A percentile compares a stretch with the other conserved stretches of the same genome.
Evolutionary conservation across 2,797 vertebrate species (phyloP).

Genomic region (Picus viridis): DNA sequence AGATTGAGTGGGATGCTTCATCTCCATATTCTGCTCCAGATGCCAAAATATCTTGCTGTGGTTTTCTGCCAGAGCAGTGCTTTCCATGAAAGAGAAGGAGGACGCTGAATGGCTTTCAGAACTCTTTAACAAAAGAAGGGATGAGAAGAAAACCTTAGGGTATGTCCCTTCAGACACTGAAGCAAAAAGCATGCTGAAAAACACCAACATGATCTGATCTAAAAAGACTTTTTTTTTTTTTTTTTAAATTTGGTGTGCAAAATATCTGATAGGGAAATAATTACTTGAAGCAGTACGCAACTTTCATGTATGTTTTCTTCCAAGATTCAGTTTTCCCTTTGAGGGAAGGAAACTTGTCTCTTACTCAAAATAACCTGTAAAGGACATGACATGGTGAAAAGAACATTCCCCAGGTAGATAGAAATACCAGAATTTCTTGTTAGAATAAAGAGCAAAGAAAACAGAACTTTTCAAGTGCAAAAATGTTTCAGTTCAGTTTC

Average conservation of each 20-base stretch:
- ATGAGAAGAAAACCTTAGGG: not conserved
- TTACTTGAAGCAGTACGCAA: not conserved
- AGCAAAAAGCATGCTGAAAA: not conserved
- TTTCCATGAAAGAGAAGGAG: not conserved
- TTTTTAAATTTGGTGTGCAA: not conserved
- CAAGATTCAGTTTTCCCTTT: not conserved
- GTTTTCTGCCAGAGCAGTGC: not conserved
- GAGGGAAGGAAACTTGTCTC: not conserved
- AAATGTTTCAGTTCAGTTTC: not conserved
- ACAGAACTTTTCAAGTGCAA: not conserved
- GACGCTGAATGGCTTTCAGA: not conserved
- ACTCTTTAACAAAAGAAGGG: not conserved
- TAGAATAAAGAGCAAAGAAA: not conserved
- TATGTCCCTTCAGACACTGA: not conserved
- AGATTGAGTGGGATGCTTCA: not conserved
- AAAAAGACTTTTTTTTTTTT: not conserved
- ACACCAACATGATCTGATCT: fast-evolving
- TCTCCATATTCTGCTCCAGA: not conserved
- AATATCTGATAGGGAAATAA: not conserved
- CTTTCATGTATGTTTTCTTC: fast-evolving
- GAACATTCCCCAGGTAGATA: not conserved
- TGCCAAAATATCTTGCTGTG: not conserved
- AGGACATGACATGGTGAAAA: not conserved
- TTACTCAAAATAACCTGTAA: not conserved
- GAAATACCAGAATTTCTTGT: not conserved